Conservation (phyloP, 2,888 invertebrate species). For the Archips xylosteana region DNA sequence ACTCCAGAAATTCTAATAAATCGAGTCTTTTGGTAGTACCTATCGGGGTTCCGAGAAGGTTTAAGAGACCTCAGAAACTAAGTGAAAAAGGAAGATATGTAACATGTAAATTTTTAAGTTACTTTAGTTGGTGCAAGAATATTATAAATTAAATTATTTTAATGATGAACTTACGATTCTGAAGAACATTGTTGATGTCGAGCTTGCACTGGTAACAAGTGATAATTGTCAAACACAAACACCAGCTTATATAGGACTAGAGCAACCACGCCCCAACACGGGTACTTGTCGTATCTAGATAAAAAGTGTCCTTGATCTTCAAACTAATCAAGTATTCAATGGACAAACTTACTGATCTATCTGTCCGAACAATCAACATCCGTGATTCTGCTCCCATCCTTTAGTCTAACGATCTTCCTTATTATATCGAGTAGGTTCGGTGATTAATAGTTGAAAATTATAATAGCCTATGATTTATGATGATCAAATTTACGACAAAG, state of each 20-base stretch:
- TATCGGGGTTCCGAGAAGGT: no score
- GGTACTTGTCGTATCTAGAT: constrained; percentile 59
- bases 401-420: not conserved
- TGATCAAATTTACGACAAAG: not conserved
- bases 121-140: not conserved
- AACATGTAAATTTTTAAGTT: not conserved
- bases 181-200: constrained; percentile 75
- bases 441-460: constrained; percentile 33
- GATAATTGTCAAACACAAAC: constrained; percentile 60
- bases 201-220: constrained; percentile 73
- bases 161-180: constrained; percentile 71
- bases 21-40: no score
- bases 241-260: constrained; percentile 69
- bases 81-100: no score
- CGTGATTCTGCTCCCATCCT: constrained; percentile 53
- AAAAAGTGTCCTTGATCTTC: constrained; percentile 84
- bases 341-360: constrained; percentile 57
- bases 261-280: constrained; percentile 73
- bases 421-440: not conserved
- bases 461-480: constrained; percentile 11
- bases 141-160: not conserved
- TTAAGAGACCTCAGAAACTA: no score
- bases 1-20: no score
- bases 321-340: constrained; percentile 65
- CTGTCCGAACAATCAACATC: constrained; percentile 62